phyloP scores from a whole-genome alignment of 2,113 vertebrate genomes.

The Sisor rabdophorus region DNA sequence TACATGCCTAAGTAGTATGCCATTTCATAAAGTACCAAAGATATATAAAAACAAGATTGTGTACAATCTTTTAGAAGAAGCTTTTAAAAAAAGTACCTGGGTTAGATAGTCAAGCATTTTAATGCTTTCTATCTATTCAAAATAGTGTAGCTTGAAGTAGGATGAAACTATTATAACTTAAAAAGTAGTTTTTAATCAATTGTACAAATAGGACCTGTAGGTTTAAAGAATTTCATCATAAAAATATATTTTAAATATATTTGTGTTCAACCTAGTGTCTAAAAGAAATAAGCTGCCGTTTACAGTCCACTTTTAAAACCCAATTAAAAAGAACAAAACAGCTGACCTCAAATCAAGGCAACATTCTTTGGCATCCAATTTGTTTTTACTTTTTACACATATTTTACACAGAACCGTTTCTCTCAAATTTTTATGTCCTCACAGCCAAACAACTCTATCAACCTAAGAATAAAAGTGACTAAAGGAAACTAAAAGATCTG shows the following conservation, averaged over 20 bases:
- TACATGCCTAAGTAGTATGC: no score
- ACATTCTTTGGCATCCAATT: not conserved
- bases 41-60: no score
- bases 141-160: not conserved
- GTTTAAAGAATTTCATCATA: no score
- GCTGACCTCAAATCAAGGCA: not conserved
- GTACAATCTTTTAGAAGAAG: no score
- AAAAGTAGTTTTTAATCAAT: no score
- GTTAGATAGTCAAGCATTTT: no score
- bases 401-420: not conserved
- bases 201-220: no score
- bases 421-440: not conserved
- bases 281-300: slow-evolving; percentile 18
- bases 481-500: not conserved
- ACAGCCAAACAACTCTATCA: not conserved
- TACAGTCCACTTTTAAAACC: not conserved
- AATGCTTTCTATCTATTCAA: no score
- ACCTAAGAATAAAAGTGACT: not conserved
- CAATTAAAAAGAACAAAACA: not conserved
- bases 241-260: no score
- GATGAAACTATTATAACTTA: no score
- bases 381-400: not conserved
- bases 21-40: no score
- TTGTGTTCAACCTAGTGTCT: not conserved
- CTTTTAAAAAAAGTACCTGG: no score